Evolutionary conservation across 1,140 invertebrate genomes (phyloP).

Genomic region (Drosophila burlai): DNA sequence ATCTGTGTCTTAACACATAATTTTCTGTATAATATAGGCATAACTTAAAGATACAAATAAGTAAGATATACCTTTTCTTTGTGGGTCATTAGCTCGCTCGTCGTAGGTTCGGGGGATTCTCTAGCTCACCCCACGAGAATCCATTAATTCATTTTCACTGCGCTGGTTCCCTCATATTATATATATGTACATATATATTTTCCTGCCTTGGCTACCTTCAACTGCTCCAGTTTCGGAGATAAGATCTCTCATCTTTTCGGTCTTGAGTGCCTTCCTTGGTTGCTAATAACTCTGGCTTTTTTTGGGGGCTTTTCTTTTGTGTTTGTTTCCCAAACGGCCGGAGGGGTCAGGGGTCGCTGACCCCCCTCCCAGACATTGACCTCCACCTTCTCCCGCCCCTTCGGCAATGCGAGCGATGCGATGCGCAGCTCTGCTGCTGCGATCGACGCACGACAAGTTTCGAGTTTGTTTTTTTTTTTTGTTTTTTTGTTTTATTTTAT

Average conservation of each 20-base stretch:
- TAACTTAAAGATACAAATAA: background rate
- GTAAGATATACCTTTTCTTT: background rate
- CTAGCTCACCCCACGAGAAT: background rate
- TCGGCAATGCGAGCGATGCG: background rate
- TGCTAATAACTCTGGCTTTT: constrained; percentile 37
- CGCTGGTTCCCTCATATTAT: background rate
- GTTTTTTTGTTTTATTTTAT: constrained; percentile 45
- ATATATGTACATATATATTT: background rate
- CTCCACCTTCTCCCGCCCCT: constrained; percentile 56
- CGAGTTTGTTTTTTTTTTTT: constrained; percentile 39
- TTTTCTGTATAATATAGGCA: too few species aligned
- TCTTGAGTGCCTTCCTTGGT: constrained; percentile 17
- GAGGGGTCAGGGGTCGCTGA: constrained; percentile 70
- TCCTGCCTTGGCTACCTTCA: constrained; percentile 10
- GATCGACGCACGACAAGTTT: constrained; percentile 72
- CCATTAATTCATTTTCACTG: constrained; percentile 12
- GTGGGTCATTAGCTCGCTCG: constrained; percentile 15
- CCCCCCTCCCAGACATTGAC: constrained; percentile 65
- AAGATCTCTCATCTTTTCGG: constrained; percentile 37
- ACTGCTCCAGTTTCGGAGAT: constrained; percentile 35
- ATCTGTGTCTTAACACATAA: too few species aligned
- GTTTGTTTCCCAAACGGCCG: constrained; percentile 29
- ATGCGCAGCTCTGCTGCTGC: constrained; percentile 6
- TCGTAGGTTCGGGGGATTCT: background rate
- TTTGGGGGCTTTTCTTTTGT: constrained; percentile 31